Evolutionary conservation across 2,797 vertebrate species (phyloP), one percentile per base, ranked within the genome.

Genomic region (Kryptopterus vitreolus): DNA sequence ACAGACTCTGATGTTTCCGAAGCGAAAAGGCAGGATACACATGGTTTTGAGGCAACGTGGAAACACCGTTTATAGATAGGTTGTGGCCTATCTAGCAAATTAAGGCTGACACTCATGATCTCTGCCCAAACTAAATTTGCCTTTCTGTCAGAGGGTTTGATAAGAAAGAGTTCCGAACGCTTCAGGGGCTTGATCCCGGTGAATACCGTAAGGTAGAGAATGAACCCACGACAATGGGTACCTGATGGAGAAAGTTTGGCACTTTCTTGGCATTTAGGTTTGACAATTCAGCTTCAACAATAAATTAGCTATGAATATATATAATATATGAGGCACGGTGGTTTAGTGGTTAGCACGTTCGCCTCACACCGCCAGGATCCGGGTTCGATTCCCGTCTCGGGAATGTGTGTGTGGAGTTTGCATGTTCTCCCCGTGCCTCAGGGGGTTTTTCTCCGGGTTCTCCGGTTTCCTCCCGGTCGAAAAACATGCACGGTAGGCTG

Each of bases 91-190:
- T 59, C 24, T 48, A 48, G 38, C 18, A 62, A 76, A 35, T 2
- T 72, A 35, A 72, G 24, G n/a, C 38, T 24, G 20, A 76, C 22
- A 9, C 52, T 50, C 11, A 12, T 22, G 24, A 33, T 20, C 71
- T 74, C n/a, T 83, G 74, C 80, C 57, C 69, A 48, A 62, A 43
- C 62, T 71, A 76, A 84, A 87, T 88, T 83, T 88, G 77, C 74
- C 88, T 82, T 89, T 84, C 82, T 82, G 79, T 22, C 76, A 63
- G 43, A 33, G 20, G 62, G 35, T 33, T 43, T 83, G 79, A 87
- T 90, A 89, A 85, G 87, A 89, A 89, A 86, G 71, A 58, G 83
- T 85, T 85, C 82, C 24, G 69, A 31, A 84, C 46, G 79, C 77
- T 81, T 82, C 82, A 62, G 69, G 62, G 35, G 43, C 65, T 66